Base-by-base conservation (phyloP, 2,113 vertebrate species). In the Scortum barcoo region DNA sequence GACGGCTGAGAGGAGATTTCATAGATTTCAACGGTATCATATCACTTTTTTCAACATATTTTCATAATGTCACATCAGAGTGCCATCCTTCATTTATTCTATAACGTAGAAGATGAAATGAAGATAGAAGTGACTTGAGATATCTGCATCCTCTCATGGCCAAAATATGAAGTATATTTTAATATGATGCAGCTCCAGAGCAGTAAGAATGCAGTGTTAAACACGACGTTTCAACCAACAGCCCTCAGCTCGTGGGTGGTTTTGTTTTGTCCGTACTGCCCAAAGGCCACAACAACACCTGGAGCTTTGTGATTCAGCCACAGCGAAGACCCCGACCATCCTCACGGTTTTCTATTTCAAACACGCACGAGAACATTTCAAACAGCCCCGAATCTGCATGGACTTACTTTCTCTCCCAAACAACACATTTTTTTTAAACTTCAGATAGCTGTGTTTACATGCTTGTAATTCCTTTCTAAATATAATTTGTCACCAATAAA, bases 241-340 rank as follows among this genome's bases (percentile, higher is more conserved):
- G 11, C 24, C 60, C 46, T 22, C 42, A 54, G 40, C 73, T 65
- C 5, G 3, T 67, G 36, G 46, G 54, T 61, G 75, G 44, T 33
- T 71, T 60, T 74, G 57, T 81, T 74, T 60, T 51, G 28, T 69
- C 57, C 4, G 0, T 20, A 0, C 36, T n/a, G 16, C 24, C 16
- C 10, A 6, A 51, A 42, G 20, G 50, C 77, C 53, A 75, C 75
- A 71, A 50, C 56, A 80, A 28, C 76, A 86, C 83, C 75, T 80
- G 71, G 24, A 61, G 30, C 48, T 56, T 2, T 40, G 60, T 9
- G 50, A 38, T 50, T 63, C 26, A 56, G 26, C 26, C 56, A 61
- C 3, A 72, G 16, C 67, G 71, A 51, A 73, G n/a, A 72, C n/a
- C 17, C 46, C 24, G 6, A 46, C 38, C n/a, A 14, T 24, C 69